Base-by-base conservation (phyloP, 2,888 invertebrate species). In the Parthenolecanium corni region DNA sequence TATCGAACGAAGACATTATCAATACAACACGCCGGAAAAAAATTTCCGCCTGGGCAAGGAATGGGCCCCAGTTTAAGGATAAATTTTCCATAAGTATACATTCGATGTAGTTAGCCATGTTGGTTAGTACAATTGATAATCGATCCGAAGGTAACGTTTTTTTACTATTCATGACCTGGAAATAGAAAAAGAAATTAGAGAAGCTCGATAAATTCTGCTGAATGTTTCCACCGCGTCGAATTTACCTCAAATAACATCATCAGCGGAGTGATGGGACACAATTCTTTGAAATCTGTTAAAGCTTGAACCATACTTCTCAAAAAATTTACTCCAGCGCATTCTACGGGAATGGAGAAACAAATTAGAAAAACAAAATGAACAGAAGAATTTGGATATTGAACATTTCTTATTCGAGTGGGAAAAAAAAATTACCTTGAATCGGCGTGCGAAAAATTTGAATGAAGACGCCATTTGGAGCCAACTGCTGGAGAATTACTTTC, bases 381-480 rank as follows among this genome's bases (percentile, higher is more conserved):
- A 24, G 16, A 24, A 5, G 18, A 24, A 11, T 9, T 14, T 3
- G 12, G 1, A 12, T 47, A 3, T 1, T 47, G 9, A 23, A 52
- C 4, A 25, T 12, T 52, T 23, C 5, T 14, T 24, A 52, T 4
- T n/a, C 6, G 24, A 52, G 11, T 46, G 40, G 14, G 12, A 40
- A 25, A n/a, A 25, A 3, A 62, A 24, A 40, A 51, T 65, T 53
- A 66, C 66, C 66, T 44, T 46, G 63, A 20, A 89, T 84, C 71
- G 88, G 83, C 14, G 90, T 90, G 74, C 92, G 85, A 74, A 97
- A 95, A 72, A 98, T 84, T 77, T 97, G 96, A 67, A 90, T 80
- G 74, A 97, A 97, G 66, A 98, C 89, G 67, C 95, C 94, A 74
- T 97, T 94, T 0, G 95, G 94, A 0, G 96, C 93, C 62, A 98